phyloP scores from a whole-genome alignment of 2,797 vertebrate genomes.

The Triplophysa yarkandensis region DNA sequence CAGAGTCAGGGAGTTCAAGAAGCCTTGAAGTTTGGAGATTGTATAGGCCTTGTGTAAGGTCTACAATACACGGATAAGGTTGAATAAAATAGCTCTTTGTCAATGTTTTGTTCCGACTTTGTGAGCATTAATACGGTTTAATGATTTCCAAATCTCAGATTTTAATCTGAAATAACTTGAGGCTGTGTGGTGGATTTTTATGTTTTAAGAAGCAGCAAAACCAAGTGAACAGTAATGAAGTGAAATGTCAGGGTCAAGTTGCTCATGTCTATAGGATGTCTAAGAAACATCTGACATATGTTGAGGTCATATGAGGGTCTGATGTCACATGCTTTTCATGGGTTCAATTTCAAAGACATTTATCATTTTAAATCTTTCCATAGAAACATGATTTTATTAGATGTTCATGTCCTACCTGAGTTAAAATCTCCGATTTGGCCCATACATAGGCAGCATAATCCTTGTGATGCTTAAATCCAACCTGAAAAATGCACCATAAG shows the following conservation, averaged over 20 bases:
- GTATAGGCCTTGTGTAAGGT: not conserved
- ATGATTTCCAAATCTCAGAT: slow-evolving; percentile 19
- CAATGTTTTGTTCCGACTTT: slow-evolving; percentile 6
- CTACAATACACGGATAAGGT: not conserved
- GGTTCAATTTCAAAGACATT: not conserved
- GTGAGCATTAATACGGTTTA: slow-evolving; percentile 20
- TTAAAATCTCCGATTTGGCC: slow-evolving; percentile 85
- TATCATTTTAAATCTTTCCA: not conserved
- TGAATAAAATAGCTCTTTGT: not conserved
- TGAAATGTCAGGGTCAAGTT: not conserved
- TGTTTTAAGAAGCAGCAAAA: slow-evolving; percentile 4
- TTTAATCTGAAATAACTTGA: slow-evolving; percentile 21
- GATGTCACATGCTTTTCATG: no score
- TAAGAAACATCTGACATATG: not conserved
- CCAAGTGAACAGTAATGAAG: not conserved
- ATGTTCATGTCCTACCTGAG: slow-evolving; percentile 62
- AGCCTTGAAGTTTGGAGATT: slow-evolving; percentile 3
- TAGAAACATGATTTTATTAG: not conserved
- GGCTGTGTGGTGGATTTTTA: not conserved
- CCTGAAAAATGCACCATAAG: slow-evolving; percentile 55
- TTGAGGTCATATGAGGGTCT: not conserved
- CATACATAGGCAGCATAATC: slow-evolving; percentile 93
- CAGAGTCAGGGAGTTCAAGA: no score
- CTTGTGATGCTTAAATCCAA: slow-evolving; percentile 84
- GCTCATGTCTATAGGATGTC: not conserved